Evolutionary conservation across 2,888 invertebrate genomes (phyloP).

Genomic region (Helleia helle): DNA sequence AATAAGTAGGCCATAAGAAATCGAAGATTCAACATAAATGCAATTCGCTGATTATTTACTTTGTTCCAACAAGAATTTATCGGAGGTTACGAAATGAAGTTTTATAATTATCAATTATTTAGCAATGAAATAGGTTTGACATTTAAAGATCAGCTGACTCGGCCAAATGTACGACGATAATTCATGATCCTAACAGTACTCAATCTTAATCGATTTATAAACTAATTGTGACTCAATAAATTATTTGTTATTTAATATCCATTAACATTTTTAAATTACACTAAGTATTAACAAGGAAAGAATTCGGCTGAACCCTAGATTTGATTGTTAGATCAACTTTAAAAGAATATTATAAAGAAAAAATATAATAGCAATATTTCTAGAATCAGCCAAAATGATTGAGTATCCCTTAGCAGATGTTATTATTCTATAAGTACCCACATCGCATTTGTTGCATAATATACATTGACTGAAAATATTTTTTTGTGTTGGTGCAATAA

Average conservation of each 20-base stretch:
- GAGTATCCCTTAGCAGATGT: no score
- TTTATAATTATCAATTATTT: slow-evolving; percentile 1
- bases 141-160: slow-evolving; percentile 18
- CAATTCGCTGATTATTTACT: neutral
- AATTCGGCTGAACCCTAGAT: no score
- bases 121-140: slow-evolving; percentile 12
- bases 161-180: neutral
- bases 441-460: no score
- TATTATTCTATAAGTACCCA: no score
- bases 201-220: no score
- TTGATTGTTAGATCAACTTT: no score
- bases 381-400: no score
- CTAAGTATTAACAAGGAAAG: no score
- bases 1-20: neutral
- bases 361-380: no score
- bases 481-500: neutral
- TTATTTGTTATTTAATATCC: neutral
- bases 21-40: neutral
- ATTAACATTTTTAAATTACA: no score
- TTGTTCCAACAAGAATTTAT: neutral
- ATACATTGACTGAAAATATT: neutral
- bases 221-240: slow-evolving; percentile 1
- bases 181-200: no score
- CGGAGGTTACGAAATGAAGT: neutral
- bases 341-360: no score